These are phyloP conservation scores for Cossypha niveicapilla DNA, from an alignment of 2,797 vertebrate species.

Conservation along the genomic window DNA sequence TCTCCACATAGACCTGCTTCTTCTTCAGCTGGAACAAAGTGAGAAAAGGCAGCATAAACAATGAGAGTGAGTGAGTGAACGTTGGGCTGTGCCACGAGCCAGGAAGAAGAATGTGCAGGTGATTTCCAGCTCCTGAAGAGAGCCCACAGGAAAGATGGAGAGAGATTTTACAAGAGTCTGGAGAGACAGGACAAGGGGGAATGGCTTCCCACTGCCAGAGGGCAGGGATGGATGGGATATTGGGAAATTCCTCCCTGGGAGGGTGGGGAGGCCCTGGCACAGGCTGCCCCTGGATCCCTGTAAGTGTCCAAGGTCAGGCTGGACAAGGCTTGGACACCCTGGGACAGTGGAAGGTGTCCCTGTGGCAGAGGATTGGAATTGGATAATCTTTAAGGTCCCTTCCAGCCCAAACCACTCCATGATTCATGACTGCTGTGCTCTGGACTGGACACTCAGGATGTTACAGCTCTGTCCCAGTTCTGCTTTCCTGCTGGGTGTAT, in stretches of 20 bases:
- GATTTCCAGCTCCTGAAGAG: not conserved
- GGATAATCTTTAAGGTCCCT: not conserved
- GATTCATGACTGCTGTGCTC: not conserved
- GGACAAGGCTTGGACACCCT: rapidly evolving
- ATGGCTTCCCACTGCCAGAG: not conserved
- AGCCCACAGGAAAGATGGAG: not conserved
- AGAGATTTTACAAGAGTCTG: not conserved
- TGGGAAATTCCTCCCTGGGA: not conserved
- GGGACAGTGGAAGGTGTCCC: not conserved
- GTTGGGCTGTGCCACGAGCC: not conserved
- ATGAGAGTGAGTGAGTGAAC: rapidly evolving
- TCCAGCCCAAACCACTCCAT: not conserved
- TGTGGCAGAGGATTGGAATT: not conserved
- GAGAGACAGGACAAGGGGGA: not conserved
- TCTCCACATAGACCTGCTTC: slow-evolving; percentile 98
- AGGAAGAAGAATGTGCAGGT: not conserved
- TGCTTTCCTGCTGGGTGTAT: not conserved
- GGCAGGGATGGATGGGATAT: not conserved
- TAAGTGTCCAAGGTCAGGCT: rapidly evolving
- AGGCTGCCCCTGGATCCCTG: not conserved
- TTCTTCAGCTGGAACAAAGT: slow-evolving; percentile 85
- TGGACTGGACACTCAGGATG: not conserved
- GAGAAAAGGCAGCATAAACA: not conserved
- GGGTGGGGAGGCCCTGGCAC: rapidly evolving
- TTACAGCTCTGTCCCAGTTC: not conserved